A percentile compares a stretch with the other conserved stretches of the same genome.
Evolutionary conservation across 2,113 vertebrate genomes (phyloP).

Genomic region (Nothobranchius kuhntae): DNA sequence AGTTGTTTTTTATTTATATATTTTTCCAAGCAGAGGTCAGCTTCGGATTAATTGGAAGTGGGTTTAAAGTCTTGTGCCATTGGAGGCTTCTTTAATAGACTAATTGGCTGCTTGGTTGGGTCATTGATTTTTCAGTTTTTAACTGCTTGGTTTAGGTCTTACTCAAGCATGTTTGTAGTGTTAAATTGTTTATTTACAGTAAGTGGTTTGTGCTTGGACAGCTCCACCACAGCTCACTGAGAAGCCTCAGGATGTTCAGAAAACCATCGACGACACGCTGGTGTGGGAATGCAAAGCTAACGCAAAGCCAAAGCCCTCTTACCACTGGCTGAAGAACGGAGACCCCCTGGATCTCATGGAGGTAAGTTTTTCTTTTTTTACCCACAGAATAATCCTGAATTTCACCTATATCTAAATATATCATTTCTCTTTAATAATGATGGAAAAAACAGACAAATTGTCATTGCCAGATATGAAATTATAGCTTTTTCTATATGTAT

Average conservation of each 20-base stretch:
- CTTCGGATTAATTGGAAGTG: conserved; percentile 59
- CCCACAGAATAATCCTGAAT: no score
- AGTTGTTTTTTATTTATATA: conserved; percentile 39
- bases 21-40: conserved; percentile 47
- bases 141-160: conserved; percentile 35
- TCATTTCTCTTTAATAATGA: not conserved
- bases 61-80: conserved; percentile 63
- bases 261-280: conserved; percentile 88
- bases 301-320: conserved; percentile 89
- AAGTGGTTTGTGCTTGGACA: conserved; percentile 59
- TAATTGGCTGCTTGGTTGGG: conserved; percentile 59
- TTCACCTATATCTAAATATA: no score
- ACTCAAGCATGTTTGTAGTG: conserved; percentile 11
- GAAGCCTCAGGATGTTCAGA: conserved; percentile 84
- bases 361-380: conserved; percentile 38
- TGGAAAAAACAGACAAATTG: not conserved
- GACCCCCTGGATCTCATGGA: conserved; percentile 82
- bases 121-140: conserved; percentile 52
- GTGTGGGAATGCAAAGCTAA: conserved; percentile 91
- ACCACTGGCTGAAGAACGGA: conserved; percentile 93
- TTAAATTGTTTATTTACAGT: conserved; percentile 36
- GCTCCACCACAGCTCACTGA: conserved; percentile 90
- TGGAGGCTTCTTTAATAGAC: conserved; percentile 60
- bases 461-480: not conserved
- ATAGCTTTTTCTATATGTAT: not conserved